Evolutionary conservation across 2,797 vertebrate genomes (phyloP), one percentile per base, ranked within the genome.

Genomic region (Percopsis omiscomaycus): DNA sequence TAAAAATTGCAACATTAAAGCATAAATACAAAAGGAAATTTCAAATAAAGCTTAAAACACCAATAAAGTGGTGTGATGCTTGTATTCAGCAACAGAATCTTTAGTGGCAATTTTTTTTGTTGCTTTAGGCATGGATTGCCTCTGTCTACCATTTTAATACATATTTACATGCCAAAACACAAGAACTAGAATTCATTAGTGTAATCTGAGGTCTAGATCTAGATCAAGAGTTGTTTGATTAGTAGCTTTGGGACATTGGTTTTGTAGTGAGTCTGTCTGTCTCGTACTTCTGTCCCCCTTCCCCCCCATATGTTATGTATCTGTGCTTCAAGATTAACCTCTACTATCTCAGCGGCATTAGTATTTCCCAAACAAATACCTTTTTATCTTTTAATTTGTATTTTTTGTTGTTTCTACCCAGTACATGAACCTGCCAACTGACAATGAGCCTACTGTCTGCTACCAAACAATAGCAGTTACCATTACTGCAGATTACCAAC

Each of bases 141-240:
- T 89, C 84, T 55, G 78, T 90, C 89, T 90, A 65, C 88, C 82
- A 73, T 82, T 88, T 89, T 90, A 88, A 92, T 89, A 90, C 90
- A 92, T 86, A 92, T 92, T 92, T 91, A 91, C 90, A 93, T 89
- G 88, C 85, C 90, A 89, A 92, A 92, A 92, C 89, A 92, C 74
- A 89, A 72, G 86, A 92, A 92, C 92, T 92, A 92, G 89, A 92
- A 92, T 93, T 92, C 89, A 92, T 93, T 92, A 92, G 89, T 79
- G 73, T 82, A 91, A 93, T 93, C 92, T 89, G 81, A 84, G 81
- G 82, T 90, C 86, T 86, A 73, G 79, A 93, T 93, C 91, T 91
- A 89, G 88, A 92, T 91, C 77, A 60, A 73, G 86, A 90, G 91
- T 92, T 93, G 92, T 93, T 86, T 92, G 89, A 94, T 92, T 91